Evolutionary conservation across 2,888 invertebrate genomes (phyloP).

Genomic region (Ctena decussata): DNA sequence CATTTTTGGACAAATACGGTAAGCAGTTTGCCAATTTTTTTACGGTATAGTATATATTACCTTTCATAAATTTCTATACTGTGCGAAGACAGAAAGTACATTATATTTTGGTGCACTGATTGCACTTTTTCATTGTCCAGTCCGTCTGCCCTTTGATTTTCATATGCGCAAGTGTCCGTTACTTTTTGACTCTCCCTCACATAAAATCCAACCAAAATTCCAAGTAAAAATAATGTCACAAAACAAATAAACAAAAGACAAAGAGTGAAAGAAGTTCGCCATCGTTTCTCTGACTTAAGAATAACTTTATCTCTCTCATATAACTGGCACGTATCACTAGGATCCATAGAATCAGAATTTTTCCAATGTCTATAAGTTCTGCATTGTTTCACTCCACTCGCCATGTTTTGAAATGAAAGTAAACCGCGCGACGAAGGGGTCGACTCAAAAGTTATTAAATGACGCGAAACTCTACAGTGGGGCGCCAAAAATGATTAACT

Average conservation of each 20-base stretch:
- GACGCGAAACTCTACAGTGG: neutral
- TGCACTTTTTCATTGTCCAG: slow-evolving; percentile 62
- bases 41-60: slow-evolving; percentile 65
- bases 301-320: slow-evolving; percentile 51
- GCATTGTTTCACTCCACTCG: slow-evolving; percentile 58
- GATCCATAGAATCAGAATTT: slow-evolving; percentile 65
- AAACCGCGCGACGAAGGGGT: neutral
- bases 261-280: slow-evolving; percentile 49
- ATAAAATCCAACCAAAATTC: slow-evolving; percentile 77
- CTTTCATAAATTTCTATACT: slow-evolving; percentile 64
- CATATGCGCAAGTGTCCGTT: slow-evolving; percentile 11
- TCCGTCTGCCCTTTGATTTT: slow-evolving; percentile 53
- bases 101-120: slow-evolving; percentile 73
- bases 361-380: slow-evolving; percentile 70
- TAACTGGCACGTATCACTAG: slow-evolving; percentile 64
- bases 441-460: neutral
- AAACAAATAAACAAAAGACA: slow-evolving; percentile 69
- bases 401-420: slow-evolving; percentile 66
- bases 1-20: too few species aligned
- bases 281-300: slow-evolving; percentile 61
- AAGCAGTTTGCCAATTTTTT: too few species aligned
- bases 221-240: slow-evolving; percentile 74
- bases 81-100: slow-evolving; percentile 72
- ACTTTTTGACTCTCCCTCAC: slow-evolving; percentile 72
- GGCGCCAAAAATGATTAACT: neutral